Evolutionary conservation across 2,113 vertebrate genomes (phyloP).

Genomic region (Gnathonemus longibarbis): DNA sequence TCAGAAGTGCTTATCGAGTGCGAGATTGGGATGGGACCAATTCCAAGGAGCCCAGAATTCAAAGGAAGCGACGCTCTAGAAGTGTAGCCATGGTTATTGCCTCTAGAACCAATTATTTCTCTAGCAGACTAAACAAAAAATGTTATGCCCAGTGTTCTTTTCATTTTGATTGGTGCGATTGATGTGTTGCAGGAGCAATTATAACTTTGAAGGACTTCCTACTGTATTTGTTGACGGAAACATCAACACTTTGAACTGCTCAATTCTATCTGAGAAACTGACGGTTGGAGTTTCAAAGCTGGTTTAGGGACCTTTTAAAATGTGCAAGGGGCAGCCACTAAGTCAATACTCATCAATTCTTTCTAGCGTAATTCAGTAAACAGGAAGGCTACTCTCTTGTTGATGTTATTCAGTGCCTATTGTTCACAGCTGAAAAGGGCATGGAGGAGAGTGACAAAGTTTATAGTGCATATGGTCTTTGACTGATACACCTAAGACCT

Average conservation of each 20-base stretch:
- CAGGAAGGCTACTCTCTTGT: background rate
- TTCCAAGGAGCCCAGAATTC: background rate
- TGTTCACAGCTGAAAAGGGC: slow-evolving; percentile 9
- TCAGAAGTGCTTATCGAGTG: background rate
- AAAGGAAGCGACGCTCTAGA: background rate
- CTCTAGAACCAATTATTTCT: background rate
- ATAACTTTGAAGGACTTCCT: background rate
- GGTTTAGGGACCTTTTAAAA: slow-evolving; percentile 8
- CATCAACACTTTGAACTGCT: slow-evolving; percentile 7
- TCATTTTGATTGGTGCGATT: background rate
- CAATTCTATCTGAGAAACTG: slow-evolving; percentile 3
- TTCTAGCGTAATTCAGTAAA: slow-evolving; percentile 1
- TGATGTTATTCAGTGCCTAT: background rate
- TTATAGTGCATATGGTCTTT: background rate
- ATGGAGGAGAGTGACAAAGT: background rate
- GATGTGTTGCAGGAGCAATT: background rate
- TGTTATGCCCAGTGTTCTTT: background rate
- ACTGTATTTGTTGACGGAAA: background rate
- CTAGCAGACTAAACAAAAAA: background rate
- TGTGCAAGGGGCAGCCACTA: background rate
- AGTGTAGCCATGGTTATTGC: background rate
- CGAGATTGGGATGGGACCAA: background rate
- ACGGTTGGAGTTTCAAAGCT: background rate
- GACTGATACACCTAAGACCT: background rate
- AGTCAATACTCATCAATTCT: slow-evolving; percentile 11